phyloP scores from a whole-genome alignment of 1,140 invertebrate species.

The Leptinotarsa lineolata region DNA sequence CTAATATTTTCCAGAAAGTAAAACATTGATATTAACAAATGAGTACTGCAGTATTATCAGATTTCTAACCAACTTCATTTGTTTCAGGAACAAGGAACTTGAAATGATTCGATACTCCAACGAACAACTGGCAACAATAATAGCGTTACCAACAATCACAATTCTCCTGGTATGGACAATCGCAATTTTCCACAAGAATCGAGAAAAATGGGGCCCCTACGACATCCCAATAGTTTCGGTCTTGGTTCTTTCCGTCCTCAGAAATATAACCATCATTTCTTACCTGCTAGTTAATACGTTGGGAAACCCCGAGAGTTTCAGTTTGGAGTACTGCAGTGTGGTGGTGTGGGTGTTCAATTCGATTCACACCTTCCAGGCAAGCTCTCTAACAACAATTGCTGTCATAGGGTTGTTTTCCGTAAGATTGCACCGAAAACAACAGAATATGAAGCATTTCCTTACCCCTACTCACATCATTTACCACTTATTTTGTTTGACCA shows the following conservation, averaged over 20 bases:
- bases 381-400: constrained; percentile 60
- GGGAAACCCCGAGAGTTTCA: constrained; percentile 44
- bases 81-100: background rate
- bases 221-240: constrained; percentile 60
- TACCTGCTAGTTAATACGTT: constrained; percentile 54
- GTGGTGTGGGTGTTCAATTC: constrained; percentile 60
- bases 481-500: constrained; percentile 60
- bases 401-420: constrained; percentile 59
- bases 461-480: constrained; percentile 61
- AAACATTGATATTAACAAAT: too few relatives aligned
- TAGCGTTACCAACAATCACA: constrained; percentile 55
- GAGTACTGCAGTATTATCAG: too few relatives aligned
- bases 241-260: constrained; percentile 55
- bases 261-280: constrained; percentile 55
- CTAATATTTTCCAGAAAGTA: too few relatives aligned
- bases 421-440: constrained; percentile 57
- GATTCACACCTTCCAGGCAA: constrained; percentile 61
- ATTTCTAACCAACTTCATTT: background rate
- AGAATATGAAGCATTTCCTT: constrained; percentile 58
- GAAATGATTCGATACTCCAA: constrained; percentile 51
- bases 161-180: constrained; percentile 55
- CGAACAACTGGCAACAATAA: constrained; percentile 53
- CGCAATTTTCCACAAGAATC: constrained; percentile 58
- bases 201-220: constrained; percentile 58
- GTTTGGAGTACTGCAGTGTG: constrained; percentile 55